Base-by-base conservation (phyloP, 1,140 invertebrate species). In the Panagrolaimus sp. region DNA sequence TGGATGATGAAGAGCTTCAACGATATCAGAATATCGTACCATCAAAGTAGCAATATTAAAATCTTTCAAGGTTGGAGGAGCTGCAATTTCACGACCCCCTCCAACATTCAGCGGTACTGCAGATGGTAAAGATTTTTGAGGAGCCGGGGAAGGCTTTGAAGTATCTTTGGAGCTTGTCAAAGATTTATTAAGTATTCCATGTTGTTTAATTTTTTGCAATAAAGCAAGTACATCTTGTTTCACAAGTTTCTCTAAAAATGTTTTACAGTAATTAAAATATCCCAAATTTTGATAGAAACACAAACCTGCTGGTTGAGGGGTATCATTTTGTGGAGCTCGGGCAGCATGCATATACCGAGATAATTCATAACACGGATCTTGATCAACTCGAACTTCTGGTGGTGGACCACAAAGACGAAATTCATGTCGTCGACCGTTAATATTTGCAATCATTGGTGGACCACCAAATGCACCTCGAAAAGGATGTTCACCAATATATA, bases 381-480 rank as follows among this genome's bases (percentile, higher is more conserved):
- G 83, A 43, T 87, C 85, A 43, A 88, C 83, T 65, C 86, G 84
- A 14, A 88, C 86, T 68, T 90, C 89, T 65, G 89, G 88, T 0
- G 93, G 91, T 64, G 94, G 84, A 0, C 90, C 89, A 0, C 90
- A 90, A 4, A 97, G 84, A 43, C 91, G 86, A 24, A 97, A 88
- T 75, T 90, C 93, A 83, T 93, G 90, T 70, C 89, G 88, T 21
- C 89, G 89, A 26, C 89, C 88, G 32, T 95, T 87, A 64, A 90
- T 87, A 65, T 94, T 89, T 0, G 92, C 89, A 78, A 85, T 83
- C 74, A 93, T 91, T 0, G 93, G 93, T 47, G 94, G 86, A 10
- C 93, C 94, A 62, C 93, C 94, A 86, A 94, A 96, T 71, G 92
- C 89, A 1, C 91, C 91, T 79, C 93, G 90, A 80, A 92, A 91